Conservation (phyloP, 2,888 invertebrate species). For the Argyresthia goedartella region DNA sequence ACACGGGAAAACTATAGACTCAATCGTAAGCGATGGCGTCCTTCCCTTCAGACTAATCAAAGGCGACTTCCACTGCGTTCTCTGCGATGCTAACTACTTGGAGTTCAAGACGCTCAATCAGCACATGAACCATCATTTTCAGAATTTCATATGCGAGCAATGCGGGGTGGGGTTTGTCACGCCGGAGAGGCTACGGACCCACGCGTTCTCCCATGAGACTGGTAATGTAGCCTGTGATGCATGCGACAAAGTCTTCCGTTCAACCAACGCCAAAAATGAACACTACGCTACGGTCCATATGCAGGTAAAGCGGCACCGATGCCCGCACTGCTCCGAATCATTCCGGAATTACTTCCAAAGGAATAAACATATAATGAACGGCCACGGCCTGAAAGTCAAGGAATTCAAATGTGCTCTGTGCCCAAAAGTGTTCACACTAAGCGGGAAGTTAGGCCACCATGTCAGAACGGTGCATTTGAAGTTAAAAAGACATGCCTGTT, state of each 20-base stretch:
- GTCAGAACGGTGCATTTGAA: slow-evolving; percentile 53
- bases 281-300: slow-evolving; percentile 62
- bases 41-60: slow-evolving; percentile 42
- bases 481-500: slow-evolving; percentile 50
- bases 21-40: slow-evolving; percentile 33
- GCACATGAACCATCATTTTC: slow-evolving; percentile 61
- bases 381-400: slow-evolving; percentile 49
- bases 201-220: slow-evolving; percentile 45
- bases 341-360: slow-evolving; percentile 57
- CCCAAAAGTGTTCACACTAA: slow-evolving; percentile 44
- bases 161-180: slow-evolving; percentile 56
- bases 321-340: slow-evolving; percentile 48
- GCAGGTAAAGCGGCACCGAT: slow-evolving; percentile 49
- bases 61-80: slow-evolving; percentile 35
- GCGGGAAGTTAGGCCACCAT: slow-evolving; percentile 49
- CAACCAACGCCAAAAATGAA: slow-evolving; percentile 52
- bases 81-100: slow-evolving; percentile 36
- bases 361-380: slow-evolving; percentile 43
- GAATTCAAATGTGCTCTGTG: slow-evolving; percentile 53
- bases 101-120: slow-evolving; percentile 52
- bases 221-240: slow-evolving; percentile 49
- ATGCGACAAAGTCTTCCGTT: slow-evolving; percentile 62
- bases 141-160: slow-evolving; percentile 55
- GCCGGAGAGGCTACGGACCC: slow-evolving; percentile 43
- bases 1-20: slow-evolving; percentile 13